Conservation (phyloP, 2,797 vertebrate genomes). For the Simalia tracyae region DNA sequence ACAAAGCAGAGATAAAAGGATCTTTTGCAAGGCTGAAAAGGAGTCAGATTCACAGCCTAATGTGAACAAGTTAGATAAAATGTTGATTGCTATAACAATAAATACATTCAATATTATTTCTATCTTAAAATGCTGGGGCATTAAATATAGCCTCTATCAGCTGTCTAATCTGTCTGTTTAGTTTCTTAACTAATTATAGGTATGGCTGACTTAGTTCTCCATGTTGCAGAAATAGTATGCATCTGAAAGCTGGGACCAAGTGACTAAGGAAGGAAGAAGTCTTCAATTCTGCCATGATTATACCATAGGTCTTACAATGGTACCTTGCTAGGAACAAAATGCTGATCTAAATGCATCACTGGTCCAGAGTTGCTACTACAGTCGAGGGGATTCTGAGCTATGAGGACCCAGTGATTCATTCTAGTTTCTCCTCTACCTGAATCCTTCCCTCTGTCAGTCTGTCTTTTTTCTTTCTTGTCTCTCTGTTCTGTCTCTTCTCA, state of each 20-base stretch:
- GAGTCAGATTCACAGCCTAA: conserved; percentile 39
- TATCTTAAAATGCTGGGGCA: neutral
- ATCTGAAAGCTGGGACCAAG: neutral
- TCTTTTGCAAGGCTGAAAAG: neutral
- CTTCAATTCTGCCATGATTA: neutral
- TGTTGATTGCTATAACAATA: neutral
- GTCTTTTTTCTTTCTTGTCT: too few species aligned
- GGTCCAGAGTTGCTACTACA: neutral
- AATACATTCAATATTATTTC: neutral
- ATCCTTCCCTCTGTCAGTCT: too few species aligned
- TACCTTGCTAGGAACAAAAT: neutral
- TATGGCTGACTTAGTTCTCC: neutral
- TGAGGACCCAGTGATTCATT: neutral
- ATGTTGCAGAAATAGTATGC: neutral
- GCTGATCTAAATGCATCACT: neutral
- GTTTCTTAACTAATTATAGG: neutral
- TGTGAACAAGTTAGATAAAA: neutral
- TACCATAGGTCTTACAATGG: neutral
- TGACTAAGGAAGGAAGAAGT: neutral
- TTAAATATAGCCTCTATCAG: neutral
- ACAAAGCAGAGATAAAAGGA: conserved; percentile 38
- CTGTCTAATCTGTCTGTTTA: neutral
- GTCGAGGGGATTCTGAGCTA: neutral
- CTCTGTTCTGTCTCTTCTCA: neutral
- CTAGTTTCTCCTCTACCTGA: neutral